phyloP scores from a whole-genome alignment of 2,888 invertebrate genomes.

The Trichacis sp. region DNA sequence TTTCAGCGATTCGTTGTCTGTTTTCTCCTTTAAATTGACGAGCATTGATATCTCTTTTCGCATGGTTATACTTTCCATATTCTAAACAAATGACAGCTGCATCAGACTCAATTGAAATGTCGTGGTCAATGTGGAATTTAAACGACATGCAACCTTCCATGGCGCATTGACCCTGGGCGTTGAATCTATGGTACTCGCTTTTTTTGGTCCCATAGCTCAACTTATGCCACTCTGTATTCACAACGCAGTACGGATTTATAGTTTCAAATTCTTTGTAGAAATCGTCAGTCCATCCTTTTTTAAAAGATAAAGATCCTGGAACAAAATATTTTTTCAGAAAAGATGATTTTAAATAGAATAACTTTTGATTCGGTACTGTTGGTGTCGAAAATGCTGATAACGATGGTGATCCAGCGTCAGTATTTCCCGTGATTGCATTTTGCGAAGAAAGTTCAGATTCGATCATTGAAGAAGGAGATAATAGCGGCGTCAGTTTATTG shows the following conservation, averaged over 20 bases:
- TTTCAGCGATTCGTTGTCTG: background rate
- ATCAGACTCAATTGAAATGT: background rate
- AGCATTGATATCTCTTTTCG: background rate
- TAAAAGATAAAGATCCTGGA: background rate
- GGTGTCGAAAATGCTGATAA: no score
- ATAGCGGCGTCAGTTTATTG: no score
- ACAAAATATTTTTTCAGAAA: background rate
- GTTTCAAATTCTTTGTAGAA: conserved; percentile 2
- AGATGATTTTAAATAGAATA: no score
- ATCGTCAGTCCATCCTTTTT: background rate
- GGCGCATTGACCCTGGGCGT: conserved; percentile 4
- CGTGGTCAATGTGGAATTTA: background rate
- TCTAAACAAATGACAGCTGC: background rate
- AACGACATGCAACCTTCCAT: conserved; percentile 11
- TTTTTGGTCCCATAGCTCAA: background rate
- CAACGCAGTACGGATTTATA: conserved; percentile 6
- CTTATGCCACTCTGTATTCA: conserved; percentile 12
- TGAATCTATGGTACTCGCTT: background rate
- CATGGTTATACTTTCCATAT: conserved; percentile 6
- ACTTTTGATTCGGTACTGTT: no score
- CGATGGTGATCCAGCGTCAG: no score
- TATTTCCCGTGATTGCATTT: no score
- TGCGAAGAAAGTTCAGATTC: no score
- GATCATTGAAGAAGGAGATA: no score
- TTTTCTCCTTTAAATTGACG: conserved; percentile 2